These are phyloP conservation scores for Epistrophe eligans DNA, from an alignment of 2,888 invertebrate genomes.

Conservation along the genomic window DNA sequence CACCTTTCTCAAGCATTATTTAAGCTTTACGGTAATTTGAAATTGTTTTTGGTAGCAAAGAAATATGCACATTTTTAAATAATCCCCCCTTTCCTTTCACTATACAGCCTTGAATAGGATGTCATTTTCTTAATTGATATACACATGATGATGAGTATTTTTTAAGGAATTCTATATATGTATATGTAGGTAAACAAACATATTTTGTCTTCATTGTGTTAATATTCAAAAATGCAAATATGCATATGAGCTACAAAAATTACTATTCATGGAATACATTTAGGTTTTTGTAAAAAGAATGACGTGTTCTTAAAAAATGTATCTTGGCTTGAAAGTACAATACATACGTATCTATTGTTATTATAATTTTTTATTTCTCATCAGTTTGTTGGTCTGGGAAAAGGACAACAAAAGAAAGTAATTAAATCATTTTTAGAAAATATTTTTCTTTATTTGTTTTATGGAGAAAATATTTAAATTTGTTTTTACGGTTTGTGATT, in stretches of 20 bases:
- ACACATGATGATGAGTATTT: background rate
- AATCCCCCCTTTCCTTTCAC: too few relatives aligned
- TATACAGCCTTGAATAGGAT: background rate
- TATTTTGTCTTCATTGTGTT: conserved; percentile 53
- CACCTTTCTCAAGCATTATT: too few relatives aligned
- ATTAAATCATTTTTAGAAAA: too few relatives aligned
- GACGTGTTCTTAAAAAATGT: too few relatives aligned
- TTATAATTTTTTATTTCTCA: conserved; percentile 12
- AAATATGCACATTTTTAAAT: background rate
- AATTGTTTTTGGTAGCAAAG: too few relatives aligned
- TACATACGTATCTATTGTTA: background rate
- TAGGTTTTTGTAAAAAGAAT: conserved; percentile 15
- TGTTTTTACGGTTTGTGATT: too few relatives aligned
- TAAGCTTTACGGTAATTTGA: too few relatives aligned
- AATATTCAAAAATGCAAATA: conserved; percentile 62
- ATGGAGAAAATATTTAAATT: too few relatives aligned
- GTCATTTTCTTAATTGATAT: background rate
- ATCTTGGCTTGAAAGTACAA: background rate
- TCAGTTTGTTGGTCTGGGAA: background rate
- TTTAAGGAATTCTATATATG: background rate
- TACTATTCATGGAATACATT: conserved; percentile 73
- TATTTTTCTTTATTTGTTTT: too few relatives aligned
- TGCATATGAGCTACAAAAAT: conserved; percentile 60
- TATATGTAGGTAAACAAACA: background rate
- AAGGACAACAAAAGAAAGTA: too few relatives aligned